Conservation (phyloP, 2,113 vertebrate genomes). For the Pelusios castaneus region DNA sequence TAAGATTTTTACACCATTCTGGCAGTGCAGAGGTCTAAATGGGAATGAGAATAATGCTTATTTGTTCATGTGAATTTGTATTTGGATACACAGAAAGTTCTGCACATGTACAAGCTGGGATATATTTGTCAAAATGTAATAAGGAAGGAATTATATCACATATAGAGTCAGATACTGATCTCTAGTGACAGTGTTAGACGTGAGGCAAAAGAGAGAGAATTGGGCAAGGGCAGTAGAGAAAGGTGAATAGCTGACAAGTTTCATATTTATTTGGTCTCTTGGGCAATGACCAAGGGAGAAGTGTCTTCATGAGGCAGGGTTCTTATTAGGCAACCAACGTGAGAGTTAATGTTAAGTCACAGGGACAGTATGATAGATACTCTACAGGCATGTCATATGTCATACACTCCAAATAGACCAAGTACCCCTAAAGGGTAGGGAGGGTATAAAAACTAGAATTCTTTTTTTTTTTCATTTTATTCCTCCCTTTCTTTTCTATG, state of each 20-base stretch:
- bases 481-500: not conserved
- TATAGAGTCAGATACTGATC: not conserved
- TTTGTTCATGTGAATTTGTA: not conserved
- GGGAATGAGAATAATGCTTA: not conserved
- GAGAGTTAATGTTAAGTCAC: not conserved
- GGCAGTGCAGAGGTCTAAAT: not conserved
- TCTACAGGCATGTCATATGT: no score
- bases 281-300: no score
- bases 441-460: not conserved
- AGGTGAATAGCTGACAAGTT: not conserved
- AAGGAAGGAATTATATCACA: not conserved
- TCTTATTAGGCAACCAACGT: not conserved
- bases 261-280: not conserved
- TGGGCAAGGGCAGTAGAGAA: not conserved
- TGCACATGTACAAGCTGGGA: not conserved
- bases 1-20: not conserved
- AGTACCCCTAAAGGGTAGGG: not conserved
- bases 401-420: not conserved
- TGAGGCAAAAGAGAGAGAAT: not conserved
- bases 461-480: not conserved
- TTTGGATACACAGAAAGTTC: fast-evolving
- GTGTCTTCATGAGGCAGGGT: not conserved
- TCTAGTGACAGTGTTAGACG: not conserved
- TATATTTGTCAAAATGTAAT: not conserved
- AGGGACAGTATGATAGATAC: not conserved